A percentile compares a stretch with the other conserved stretches of the same genome.
Conservation (phyloP, 2,113 vertebrate genomes). For the Baryphthengus martii region DNA sequence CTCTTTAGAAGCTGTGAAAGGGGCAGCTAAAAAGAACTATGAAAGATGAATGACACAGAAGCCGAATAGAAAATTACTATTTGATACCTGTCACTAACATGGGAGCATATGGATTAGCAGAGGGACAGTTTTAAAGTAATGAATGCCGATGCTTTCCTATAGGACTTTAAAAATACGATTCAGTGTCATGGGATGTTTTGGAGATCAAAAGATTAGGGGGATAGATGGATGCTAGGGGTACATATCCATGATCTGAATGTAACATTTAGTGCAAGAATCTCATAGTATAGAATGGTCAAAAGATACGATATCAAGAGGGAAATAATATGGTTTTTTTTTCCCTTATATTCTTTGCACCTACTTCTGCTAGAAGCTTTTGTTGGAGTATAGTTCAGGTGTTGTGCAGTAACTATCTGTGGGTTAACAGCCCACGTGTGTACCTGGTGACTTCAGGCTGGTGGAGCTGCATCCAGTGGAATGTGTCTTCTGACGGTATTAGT, state of each 20-base stretch:
- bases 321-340: background rate
- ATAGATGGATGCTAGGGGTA: background rate
- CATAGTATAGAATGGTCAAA: background rate
- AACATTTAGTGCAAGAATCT: background rate
- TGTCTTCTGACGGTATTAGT: background rate
- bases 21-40: background rate
- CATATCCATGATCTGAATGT: background rate
- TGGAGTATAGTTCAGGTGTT: background rate
- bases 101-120: background rate
- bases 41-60: background rate
- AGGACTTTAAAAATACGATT: background rate
- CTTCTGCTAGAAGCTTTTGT: background rate
- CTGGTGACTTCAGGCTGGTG: background rate
- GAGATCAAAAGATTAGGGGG: background rate
- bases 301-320: background rate
- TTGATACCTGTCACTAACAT: background rate
- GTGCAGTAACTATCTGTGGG: background rate
- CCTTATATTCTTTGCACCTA: background rate
- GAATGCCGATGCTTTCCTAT: background rate
- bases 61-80: background rate
- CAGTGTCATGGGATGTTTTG: background rate
- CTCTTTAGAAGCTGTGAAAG: background rate
- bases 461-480: background rate
- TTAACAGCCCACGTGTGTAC: background rate
- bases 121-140: background rate